Evolutionary conservation across 2,113 vertebrate genomes (phyloP).

Genomic region (Sorex araneus): DNA sequence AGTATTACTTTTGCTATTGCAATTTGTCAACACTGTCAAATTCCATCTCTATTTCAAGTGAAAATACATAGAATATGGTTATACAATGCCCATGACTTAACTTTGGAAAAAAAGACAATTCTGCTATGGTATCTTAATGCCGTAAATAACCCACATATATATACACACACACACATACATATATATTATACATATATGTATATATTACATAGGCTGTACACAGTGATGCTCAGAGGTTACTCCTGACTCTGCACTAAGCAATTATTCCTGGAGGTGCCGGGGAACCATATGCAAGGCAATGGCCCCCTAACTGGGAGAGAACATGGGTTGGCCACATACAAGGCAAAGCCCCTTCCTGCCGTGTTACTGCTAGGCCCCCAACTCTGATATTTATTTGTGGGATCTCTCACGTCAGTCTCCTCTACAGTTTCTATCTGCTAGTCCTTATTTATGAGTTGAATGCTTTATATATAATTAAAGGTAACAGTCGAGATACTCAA

Average conservation of each 20-base stretch:
- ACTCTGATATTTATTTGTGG: slow-evolving; percentile 5
- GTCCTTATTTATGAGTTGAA: neutral
- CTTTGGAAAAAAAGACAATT: neutral
- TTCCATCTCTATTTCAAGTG: slow-evolving; percentile 64
- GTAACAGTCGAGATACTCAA: neutral
- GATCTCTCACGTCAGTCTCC: neutral
- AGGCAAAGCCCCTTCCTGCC: too few relatives aligned
- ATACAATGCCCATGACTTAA: slow-evolving; percentile 43
- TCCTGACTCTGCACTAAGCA: too few relatives aligned
- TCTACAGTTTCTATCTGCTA: neutral
- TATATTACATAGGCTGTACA: too few relatives aligned
- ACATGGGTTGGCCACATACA: too few relatives aligned
- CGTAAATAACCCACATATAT: neutral
- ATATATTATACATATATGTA: too few relatives aligned
- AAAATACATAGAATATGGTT: slow-evolving; percentile 26
- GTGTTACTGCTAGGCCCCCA: neutral
- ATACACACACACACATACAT: too few relatives aligned
- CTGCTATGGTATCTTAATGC: neutral
- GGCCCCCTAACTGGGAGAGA: too few relatives aligned
- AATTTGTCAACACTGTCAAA: slow-evolving; percentile 73
- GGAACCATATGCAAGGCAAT: too few relatives aligned
- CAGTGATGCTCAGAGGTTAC: too few relatives aligned
- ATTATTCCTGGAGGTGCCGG: too few relatives aligned
- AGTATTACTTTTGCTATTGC: slow-evolving; percentile 49
- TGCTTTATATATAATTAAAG: neutral